Evolutionary conservation across 2,113 vertebrate genomes (phyloP), one percentile per base, ranked within the genome.

Genomic region (Datnioides undecimradiatus): DNA sequence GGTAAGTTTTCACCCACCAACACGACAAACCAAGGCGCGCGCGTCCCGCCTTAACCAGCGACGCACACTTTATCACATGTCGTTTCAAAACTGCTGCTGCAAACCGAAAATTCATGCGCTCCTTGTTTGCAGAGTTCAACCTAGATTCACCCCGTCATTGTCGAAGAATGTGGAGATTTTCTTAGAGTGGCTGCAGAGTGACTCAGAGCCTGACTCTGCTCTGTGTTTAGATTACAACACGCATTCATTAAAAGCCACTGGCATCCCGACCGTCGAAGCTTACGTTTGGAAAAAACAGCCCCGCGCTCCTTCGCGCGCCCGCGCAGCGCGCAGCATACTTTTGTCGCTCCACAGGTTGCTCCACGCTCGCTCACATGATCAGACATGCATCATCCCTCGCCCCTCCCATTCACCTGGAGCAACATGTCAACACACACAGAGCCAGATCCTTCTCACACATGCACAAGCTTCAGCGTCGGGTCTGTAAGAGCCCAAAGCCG

Each of bases 1-100:
- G 97, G 98, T 99, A 94, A 98, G 98, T 95, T 27, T 79, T 73
- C 55, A 2, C 43, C 69, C 21, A 62, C 31, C 59, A 31, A 49
- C 41, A 67, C 40, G 70, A 27, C 17, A 41, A 54, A 68, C 46
- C 8, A 38, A 27, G 12, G 12, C 33, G 38, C 60, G 60, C 25
- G 1, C 21, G 11, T 45, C 31, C 40, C 6, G 25, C 31, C n/a
- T 0, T 1, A 29, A n/a, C n/a, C n/a, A n/a, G n/a, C n/a, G n/a
- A n/a, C n/a, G n/a, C 41, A 51, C 16, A 25, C 33, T 12, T 13
- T 8, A 1, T 21, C 0, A 13, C 62, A 38, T 21, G n/a, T n/a
- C 9, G 23, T 62, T 76, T 34, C 7, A 14, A 36, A 31, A 21
- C 31, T n/a, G 6, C 6, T n/a, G 23, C 34, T 55, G 27, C 8